A percentile compares a stretch with the other conserved stretches of the same genome.
phyloP scores from a whole-genome alignment of 1,140 invertebrate species.

The Yoshiicerus persimilis region DNA sequence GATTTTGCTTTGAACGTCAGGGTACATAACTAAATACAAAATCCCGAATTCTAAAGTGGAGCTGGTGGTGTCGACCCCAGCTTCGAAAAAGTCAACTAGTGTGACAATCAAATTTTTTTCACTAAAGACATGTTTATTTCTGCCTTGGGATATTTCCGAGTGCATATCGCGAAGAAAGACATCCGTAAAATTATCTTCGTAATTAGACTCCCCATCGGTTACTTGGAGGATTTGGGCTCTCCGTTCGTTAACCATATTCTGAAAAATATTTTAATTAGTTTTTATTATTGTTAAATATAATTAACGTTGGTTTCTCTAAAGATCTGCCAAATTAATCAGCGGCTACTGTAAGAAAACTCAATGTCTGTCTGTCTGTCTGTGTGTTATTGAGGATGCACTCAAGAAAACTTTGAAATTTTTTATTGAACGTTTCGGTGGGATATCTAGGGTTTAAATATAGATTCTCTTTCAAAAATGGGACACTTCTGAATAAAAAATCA shows the following conservation, averaged over 20 bases:
- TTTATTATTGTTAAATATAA: too few species aligned
- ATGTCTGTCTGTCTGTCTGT: too few species aligned
- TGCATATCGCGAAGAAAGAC: background rate
- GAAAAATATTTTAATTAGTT: too few species aligned
- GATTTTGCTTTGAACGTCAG: constrained; percentile 73
- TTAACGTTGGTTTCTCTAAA: too few species aligned
- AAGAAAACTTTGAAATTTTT: too few species aligned
- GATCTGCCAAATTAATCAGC: too few species aligned
- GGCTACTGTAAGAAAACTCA: too few species aligned
- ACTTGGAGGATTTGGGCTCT: background rate
- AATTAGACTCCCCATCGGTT: background rate
- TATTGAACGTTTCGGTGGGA: too few species aligned
- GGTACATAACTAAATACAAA: constrained; percentile 72
- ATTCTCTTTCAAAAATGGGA: too few species aligned
- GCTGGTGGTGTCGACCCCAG: constrained; percentile 77
- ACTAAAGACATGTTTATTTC: background rate
- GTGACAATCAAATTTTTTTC: background rate
- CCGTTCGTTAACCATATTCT: background rate
- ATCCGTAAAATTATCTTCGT: background rate
- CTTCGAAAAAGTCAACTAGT: constrained; percentile 66
- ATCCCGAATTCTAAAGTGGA: constrained; percentile 77
- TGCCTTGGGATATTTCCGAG: background rate
- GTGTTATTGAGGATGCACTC: too few species aligned
- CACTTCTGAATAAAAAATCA: too few species aligned
- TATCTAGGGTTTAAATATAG: too few species aligned